A percentile compares a stretch with the other conserved stretches of the same genome.
Conservation (phyloP, 2,797 vertebrate species). For the Dallia pectoralis region DNA sequence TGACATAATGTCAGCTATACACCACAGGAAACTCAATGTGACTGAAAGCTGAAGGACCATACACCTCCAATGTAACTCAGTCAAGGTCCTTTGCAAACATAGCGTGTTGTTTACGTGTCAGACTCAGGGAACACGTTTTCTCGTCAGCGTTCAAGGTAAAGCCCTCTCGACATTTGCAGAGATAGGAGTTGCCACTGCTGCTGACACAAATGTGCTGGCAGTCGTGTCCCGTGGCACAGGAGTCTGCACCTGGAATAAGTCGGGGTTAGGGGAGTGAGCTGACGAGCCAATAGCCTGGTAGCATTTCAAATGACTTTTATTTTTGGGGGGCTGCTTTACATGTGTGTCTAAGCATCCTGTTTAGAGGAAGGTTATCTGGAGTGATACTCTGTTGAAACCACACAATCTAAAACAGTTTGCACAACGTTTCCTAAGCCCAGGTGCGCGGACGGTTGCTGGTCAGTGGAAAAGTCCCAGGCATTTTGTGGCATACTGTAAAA, state of each 20-base stretch:
- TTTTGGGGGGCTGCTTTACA: not conserved
- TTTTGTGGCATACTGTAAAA: too few species aligned
- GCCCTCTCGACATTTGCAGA: constrained; percentile 81
- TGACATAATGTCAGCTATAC: not conserved
- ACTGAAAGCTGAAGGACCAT: constrained; percentile 2
- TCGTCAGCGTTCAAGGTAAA: constrained; percentile 82
- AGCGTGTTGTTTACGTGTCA: constrained; percentile 24
- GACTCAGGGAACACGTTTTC: constrained; percentile 80
- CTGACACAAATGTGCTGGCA: constrained; percentile 86
- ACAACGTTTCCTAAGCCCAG: not conserved
- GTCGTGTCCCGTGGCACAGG: constrained; percentile 79
- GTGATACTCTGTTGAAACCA: not conserved
- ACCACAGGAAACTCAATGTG: too few species aligned
- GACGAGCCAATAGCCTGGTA: constrained; percentile 36
- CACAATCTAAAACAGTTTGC: not conserved
- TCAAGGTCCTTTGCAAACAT: constrained; percentile 35
- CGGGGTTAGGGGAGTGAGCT: constrained; percentile 48
- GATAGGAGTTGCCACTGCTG: constrained; percentile 67
- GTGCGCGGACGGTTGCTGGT: too few species aligned
- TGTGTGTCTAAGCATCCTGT: not conserved
- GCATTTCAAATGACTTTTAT: constrained; percentile 34
- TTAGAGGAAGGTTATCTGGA: not conserved
- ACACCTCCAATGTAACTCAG: constrained; percentile 55
- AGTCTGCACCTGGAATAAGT: constrained; percentile 74
- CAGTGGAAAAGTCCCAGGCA: too few species aligned